Evolutionary conservation across 2,797 vertebrate genomes (phyloP).

Genomic region (Alectoris magna): DNA sequence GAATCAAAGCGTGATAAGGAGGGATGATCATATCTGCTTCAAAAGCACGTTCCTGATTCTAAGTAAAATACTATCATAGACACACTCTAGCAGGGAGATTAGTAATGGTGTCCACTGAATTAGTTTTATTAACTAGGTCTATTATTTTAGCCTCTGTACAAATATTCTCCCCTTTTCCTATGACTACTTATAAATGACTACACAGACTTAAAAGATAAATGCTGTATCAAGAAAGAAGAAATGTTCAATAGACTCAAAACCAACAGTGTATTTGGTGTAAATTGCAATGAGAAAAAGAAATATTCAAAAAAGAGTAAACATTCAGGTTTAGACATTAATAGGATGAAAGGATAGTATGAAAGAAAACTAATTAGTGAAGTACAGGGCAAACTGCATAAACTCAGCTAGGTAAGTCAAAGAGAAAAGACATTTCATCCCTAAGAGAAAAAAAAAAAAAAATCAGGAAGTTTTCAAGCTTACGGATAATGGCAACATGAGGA

Average conservation of each 20-base stretch:
- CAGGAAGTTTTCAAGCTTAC: background rate
- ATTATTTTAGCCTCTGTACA: background rate
- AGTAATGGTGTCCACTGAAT: background rate
- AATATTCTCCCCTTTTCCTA: background rate
- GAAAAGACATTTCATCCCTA: background rate
- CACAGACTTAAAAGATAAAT: background rate
- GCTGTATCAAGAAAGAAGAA: background rate
- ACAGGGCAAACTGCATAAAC: background rate
- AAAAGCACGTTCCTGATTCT: background rate
- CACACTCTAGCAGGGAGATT: background rate
- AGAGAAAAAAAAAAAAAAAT: background rate
- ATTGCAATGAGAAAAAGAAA: background rate
- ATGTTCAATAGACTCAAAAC: background rate
- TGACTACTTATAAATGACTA: background rate
- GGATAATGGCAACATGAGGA: background rate
- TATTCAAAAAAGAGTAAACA: background rate
- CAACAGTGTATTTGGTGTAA: background rate
- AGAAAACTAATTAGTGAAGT: background rate
- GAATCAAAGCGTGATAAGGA: background rate
- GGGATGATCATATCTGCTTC: background rate
- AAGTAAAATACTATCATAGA: background rate
- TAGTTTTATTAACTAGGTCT: background rate
- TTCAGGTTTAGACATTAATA: background rate
- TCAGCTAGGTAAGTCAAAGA: background rate
- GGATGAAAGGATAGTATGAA: background rate